Evolutionary conservation across 2,888 invertebrate genomes (phyloP).

Genomic region (Myathropa florea): DNA sequence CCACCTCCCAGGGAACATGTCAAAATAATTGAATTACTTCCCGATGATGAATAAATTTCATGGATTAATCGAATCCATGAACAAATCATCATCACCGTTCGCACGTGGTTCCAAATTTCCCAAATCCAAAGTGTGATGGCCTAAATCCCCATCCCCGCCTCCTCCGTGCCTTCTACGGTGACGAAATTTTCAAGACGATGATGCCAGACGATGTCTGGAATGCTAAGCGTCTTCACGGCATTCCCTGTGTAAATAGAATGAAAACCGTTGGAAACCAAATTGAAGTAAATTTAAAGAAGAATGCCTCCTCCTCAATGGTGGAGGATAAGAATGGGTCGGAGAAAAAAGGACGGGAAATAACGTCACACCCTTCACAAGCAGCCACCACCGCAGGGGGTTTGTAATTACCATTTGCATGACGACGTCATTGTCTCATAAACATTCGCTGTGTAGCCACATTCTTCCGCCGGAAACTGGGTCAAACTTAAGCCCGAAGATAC

Average conservation of each 20-base stretch:
- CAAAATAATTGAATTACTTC: not conserved
- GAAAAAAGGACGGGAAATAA: not conserved
- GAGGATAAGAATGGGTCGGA: not conserved
- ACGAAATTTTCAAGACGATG: not conserved
- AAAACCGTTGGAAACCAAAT: not conserved
- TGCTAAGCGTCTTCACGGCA: not conserved
- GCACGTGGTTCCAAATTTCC: not conserved
- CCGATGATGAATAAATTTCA: not conserved
- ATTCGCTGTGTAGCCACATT: slow-evolving; percentile 7
- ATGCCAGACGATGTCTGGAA: not conserved
- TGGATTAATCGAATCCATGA: not conserved
- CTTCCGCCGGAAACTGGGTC: slow-evolving; percentile 15
- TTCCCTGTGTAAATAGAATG: not conserved
- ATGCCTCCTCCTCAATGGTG: not conserved
- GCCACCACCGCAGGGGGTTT: not conserved
- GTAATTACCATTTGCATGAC: slow-evolving; percentile 32
- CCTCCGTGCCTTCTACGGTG: too few relatives aligned
- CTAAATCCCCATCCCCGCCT: not conserved
- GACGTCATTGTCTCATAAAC: slow-evolving; percentile 21
- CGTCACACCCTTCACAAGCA: not conserved
- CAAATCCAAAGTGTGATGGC: not conserved
- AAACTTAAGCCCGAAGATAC: slow-evolving; percentile 13
- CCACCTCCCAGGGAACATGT: not conserved
- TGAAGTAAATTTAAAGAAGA: not conserved
- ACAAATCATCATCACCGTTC: not conserved